These are phyloP conservation scores for Liposcelis brunnea DNA, from an alignment of 2,888 invertebrate species.

Conservation along the genomic window DNA sequence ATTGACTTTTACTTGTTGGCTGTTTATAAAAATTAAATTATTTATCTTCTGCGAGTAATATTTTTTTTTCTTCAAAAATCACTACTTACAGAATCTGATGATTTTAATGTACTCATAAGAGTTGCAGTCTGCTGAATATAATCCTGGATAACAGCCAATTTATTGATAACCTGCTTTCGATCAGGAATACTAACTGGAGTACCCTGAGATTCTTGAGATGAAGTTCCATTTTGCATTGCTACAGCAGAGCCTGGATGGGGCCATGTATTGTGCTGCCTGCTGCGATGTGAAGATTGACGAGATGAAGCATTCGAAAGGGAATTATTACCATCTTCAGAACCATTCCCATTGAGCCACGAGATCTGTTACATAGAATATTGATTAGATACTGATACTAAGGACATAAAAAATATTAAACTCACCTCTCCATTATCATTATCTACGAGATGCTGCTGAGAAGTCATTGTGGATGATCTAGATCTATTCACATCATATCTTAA, in stretches of 20 bases:
- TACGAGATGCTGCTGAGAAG: slow-evolving; percentile 17
- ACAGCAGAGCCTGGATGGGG: too few relatives aligned
- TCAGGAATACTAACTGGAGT: slow-evolving; percentile 28
- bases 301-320: too few relatives aligned
- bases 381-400: too few relatives aligned
- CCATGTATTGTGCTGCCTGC: too few relatives aligned
- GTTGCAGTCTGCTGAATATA: slow-evolving; percentile 52
- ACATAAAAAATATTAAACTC: too few relatives aligned
- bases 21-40: slow-evolving; percentile 15
- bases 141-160: slow-evolving; percentile 51
- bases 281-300: too few relatives aligned
- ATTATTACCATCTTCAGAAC: too few relatives aligned
- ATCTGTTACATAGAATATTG: too few relatives aligned
- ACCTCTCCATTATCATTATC: slow-evolving; percentile 28
- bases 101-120: slow-evolving; percentile 49
- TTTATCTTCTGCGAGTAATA: background rate
- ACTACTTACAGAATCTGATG: slow-evolving; percentile 26
- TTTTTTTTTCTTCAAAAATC: too few relatives aligned
- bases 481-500: background rate
- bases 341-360: too few relatives aligned
- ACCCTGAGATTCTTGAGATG: too few relatives aligned
- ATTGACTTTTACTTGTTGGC: slow-evolving; percentile 26
- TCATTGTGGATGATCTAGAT: background rate
- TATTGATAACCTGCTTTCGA: slow-evolving; percentile 47
- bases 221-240: too few relatives aligned